Evolutionary conservation across 2,113 vertebrate genomes (phyloP).

Genomic region (Petromus typicus): DNA sequence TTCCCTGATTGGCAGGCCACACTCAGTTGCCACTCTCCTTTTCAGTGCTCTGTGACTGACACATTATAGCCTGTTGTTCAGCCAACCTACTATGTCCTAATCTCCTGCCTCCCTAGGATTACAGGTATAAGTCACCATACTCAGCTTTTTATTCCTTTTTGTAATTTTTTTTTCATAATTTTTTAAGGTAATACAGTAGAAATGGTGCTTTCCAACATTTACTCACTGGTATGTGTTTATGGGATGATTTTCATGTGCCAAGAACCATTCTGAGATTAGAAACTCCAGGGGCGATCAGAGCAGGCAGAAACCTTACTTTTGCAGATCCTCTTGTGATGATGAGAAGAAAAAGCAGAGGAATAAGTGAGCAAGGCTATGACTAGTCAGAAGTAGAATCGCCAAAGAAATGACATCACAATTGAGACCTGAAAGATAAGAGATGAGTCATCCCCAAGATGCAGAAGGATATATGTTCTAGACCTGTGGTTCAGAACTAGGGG

Average conservation of each 20-base stretch:
- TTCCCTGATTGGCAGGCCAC: not conserved
- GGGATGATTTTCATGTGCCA: not conserved
- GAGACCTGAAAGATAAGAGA: not conserved
- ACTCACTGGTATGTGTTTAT: not conserved
- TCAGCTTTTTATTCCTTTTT: constrained; percentile 1
- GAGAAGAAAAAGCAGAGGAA: not conserved
- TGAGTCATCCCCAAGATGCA: not conserved
- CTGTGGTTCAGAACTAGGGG: not conserved
- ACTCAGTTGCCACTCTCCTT: not conserved
- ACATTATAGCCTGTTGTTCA: not conserved
- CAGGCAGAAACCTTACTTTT: not conserved
- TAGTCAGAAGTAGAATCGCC: not conserved
- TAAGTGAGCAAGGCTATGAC: not conserved
- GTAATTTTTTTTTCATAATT: not conserved
- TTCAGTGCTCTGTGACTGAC: not conserved
- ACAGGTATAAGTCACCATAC: not conserved
- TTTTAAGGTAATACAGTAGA: not conserved
- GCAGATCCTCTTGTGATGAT: not conserved
- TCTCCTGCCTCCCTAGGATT: not conserved
- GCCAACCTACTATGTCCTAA: not conserved
- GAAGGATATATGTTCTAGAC: not conserved
- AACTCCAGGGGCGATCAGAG: not conserved
- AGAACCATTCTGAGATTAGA: not conserved
- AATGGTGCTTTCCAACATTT: not conserved
- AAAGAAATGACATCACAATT: not conserved